Evolutionary conservation across 2,888 invertebrate genomes (phyloP), one percentile per base, ranked within the genome.

Genomic region (Atherix ibis): DNA sequence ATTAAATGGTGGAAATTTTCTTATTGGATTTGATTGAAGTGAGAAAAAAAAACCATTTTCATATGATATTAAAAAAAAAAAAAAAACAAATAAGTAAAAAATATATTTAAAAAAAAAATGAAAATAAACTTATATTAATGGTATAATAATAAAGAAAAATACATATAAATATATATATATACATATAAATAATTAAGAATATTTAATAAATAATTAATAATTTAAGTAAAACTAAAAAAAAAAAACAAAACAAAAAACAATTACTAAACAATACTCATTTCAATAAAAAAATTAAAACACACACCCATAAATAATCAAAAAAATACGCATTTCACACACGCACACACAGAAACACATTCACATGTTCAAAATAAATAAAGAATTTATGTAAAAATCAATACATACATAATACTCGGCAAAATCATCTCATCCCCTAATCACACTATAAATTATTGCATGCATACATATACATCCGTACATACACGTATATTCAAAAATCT

Each of bases 131-230:
- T 29, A 13, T 22, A 19, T 19, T 17, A 34, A 28, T 28, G 29
- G 24, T 22, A 34, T 34, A 29, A 26, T 13, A 26, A 29, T 34
- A 24, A 29, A 27, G 5, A 28, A 17, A 26, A 17, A 5, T 13
- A 27, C 14, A 15, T 27, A 18, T 19, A 27, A 18, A 32, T 32
- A 32, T 26, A 26, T 32, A 32, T 25, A 12, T 26, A 17, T 18
- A 18, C 30, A 18, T 27, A 17, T 30, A 30, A 13, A 26, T 33
- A 26, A 27, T 27, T 12, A 19, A 27, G 19, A 24, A 14, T 24
- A 32, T n/a, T n/a, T n/a, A n/a, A n/a, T n/a, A 32, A 33, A 27
- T 33, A 33, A 33, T 19, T 27, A 33, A 33, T 25, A 25, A 32
- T 16, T 25, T 17, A 32, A 32, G 24, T 16, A 24, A 32, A 17